Evolutionary conservation across 2,113 vertebrate species (phyloP).

Genomic region (Pterophyllum scalare): DNA sequence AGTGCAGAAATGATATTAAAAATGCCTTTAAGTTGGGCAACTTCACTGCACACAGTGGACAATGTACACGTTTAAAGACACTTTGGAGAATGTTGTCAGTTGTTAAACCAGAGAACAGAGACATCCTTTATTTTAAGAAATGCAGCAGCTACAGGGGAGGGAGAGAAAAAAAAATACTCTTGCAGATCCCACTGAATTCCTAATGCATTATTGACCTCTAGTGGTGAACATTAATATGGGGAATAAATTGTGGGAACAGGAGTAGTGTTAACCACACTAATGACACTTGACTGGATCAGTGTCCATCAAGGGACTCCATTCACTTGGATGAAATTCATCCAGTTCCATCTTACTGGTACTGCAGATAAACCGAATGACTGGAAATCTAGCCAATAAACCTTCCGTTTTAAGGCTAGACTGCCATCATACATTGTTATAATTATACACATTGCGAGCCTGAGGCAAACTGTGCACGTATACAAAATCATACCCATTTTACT

Average conservation of each 20-base stretch:
- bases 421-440: neutral
- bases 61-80: neutral
- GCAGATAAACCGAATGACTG: slow-evolving; percentile 3
- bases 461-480: neutral
- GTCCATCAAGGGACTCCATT: slow-evolving; percentile 37
- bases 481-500: slow-evolving; percentile 4
- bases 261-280: slow-evolving; percentile 23
- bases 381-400: slow-evolving; percentile 6
- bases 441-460: neutral
- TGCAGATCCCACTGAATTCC: neutral
- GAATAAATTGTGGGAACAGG: slow-evolving; percentile 41
- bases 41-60: neutral
- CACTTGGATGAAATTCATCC: neutral
- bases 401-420: neutral
- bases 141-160: neutral
- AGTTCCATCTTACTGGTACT: neutral
- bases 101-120: neutral
- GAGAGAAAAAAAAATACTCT: neutral
- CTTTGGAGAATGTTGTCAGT: neutral
- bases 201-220: slow-evolving; percentile 76
- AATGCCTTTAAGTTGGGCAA: neutral
- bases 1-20: neutral
- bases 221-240: slow-evolving; percentile 30
- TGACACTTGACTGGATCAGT: slow-evolving; percentile 27
- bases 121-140: neutral